Base-by-base conservation (phyloP, 2,888 invertebrate species). In the Neocrepidodera transversa region DNA sequence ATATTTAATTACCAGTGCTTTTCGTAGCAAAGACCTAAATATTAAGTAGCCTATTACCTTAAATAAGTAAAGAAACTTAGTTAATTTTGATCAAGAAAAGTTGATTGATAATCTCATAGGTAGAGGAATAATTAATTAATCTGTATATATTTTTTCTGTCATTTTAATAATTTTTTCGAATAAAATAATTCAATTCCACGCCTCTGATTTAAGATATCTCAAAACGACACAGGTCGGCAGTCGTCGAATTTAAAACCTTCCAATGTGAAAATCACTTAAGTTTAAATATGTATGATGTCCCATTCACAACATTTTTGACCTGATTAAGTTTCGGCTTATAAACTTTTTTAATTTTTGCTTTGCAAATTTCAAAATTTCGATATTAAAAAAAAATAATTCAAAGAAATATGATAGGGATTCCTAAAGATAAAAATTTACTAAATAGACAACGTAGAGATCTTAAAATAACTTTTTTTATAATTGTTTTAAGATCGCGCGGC, bases 241-340 rank as follows among this genome's bases (percentile, higher is more conserved):
- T 68, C 65, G 48, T 64, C 71, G 70, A 71, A 68, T 70, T 68
- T 65, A 65, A 58, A 52, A 60, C 65, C 68, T 64, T 67, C 67
- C 67, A 65, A 68, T 67, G 66, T 68, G 61, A 48, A 65, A 67
- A 70, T 69, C 65, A 61, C 62, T 69, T 63, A 67, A 67, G 66
- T 62, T 63, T 64, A 65, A 56, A 58, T 62, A 58, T 62, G 56
- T 38, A 56, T 56, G 43, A 61, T 61, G 65, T 66, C 67, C 62
- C 66, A 65, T 65, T 67, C 67, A 65, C 43, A 50, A 60, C 43
- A 53, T 62, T 58, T 61, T 59, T 65, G 58, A 58, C 51, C 36
- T 45, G 54, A 18, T 36, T 8, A 28, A 49, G 8, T 50, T 45
- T 54, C 14, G 26, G 36, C 45, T 36, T 58, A 51, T 49, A 8